phyloP scores from a whole-genome alignment of 2,888 invertebrate genomes.

The Andrena minutula region DNA sequence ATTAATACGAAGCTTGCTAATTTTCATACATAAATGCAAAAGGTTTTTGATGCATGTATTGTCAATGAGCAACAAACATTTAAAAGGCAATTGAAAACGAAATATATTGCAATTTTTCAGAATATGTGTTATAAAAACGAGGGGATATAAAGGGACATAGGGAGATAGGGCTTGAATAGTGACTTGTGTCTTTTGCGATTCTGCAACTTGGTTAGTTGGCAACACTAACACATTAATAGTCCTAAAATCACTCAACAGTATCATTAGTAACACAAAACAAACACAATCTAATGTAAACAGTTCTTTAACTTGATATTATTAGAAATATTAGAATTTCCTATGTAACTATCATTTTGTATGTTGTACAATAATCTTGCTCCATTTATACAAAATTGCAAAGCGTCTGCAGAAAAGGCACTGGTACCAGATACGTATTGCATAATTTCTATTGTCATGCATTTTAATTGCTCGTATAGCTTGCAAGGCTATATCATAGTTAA shows the following conservation, averaged over 20 bases:
- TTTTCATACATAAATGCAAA: slow-evolving; percentile 41
- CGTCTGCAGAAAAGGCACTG: slow-evolving; percentile 55
- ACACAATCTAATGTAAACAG: slow-evolving; percentile 67
- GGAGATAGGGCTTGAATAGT: slow-evolving; percentile 82
- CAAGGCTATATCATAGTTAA: slow-evolving; percentile 36
- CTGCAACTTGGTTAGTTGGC: slow-evolving; percentile 84
- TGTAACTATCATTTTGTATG: slow-evolving; percentile 27
- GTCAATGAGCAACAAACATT: slow-evolving; percentile 27
- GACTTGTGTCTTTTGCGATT: slow-evolving; percentile 83
- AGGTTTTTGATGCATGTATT: slow-evolving; percentile 54
- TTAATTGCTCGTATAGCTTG: slow-evolving; percentile 36
- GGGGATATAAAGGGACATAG: slow-evolving; percentile 56
- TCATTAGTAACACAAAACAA: slow-evolving; percentile 82
- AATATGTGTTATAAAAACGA: slow-evolving; percentile 16
- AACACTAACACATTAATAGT: slow-evolving; percentile 83
- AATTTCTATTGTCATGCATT: slow-evolving; percentile 66
- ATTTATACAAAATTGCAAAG: slow-evolving; percentile 63
- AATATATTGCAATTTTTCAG: slow-evolving; percentile 24
- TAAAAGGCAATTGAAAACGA: slow-evolving; percentile 13
- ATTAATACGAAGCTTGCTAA: slow-evolving; percentile 23
- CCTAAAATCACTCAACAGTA: slow-evolving; percentile 84
- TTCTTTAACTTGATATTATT: slow-evolving; percentile 48
- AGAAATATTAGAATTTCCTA: slow-evolving; percentile 46
- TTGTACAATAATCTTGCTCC: slow-evolving; percentile 37
- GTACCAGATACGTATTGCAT: slow-evolving; percentile 55